A percentile compares a stretch with the other conserved stretches of the same genome.
Evolutionary conservation across 2,888 invertebrate genomes (phyloP).

Genomic region (Drosophila greeni): DNA sequence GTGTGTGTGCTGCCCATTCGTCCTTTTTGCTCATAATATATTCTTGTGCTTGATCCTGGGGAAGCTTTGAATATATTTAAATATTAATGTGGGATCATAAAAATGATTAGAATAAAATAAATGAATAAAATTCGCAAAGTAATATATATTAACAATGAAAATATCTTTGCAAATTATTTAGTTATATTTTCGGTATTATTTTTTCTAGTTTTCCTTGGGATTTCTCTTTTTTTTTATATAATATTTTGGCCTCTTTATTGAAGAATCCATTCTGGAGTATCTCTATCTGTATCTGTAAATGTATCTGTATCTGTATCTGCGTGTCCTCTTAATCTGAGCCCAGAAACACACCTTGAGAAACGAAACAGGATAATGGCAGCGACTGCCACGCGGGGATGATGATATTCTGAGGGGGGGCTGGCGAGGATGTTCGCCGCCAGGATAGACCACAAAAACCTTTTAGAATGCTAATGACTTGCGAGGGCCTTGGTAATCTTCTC

Average conservation of each 20-base stretch:
- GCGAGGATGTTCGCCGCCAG: slow-evolving; percentile 25
- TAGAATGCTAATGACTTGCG: slow-evolving; percentile 71
- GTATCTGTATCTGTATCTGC: slow-evolving; percentile 5
- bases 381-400: slow-evolving; percentile 19
- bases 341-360: slow-evolving; percentile 36
- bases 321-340: slow-evolving; percentile 16
- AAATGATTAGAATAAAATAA: no score
- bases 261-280: neutral
- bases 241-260: neutral
- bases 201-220: neutral
- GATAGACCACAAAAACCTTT: slow-evolving; percentile 65
- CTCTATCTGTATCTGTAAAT: neutral
- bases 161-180: neutral
- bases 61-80: neutral
- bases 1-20: neutral
- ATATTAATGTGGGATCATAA: neutral
- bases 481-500: slow-evolving; percentile 42
- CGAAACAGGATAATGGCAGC: slow-evolving; percentile 19
- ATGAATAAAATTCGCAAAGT: no score
- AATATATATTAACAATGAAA: no score
- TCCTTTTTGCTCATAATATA: neutral
- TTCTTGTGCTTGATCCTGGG: neutral
- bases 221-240: neutral
- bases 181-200: neutral
- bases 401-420: slow-evolving; percentile 20